phyloP scores from a whole-genome alignment of 2,113 vertebrate genomes.

The Orcinus orca region DNA sequence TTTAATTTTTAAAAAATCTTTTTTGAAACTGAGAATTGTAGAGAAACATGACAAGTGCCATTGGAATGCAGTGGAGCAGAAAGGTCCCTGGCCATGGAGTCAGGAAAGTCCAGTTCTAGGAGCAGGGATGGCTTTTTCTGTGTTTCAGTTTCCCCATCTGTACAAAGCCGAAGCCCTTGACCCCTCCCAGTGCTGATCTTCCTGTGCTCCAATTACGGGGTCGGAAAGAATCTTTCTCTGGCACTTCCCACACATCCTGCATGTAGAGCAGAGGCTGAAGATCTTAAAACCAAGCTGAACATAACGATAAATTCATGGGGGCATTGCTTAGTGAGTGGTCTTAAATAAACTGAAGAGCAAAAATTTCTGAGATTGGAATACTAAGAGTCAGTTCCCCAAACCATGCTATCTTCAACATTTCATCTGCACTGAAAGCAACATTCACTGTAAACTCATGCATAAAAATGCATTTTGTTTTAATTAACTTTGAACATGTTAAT shows the following conservation, averaged over 20 bases:
- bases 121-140: fast-evolving
- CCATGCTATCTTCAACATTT: not conserved
- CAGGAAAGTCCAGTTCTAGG: not conserved
- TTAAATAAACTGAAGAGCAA: not conserved
- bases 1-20: not conserved
- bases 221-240: not conserved
- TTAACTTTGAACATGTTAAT: not conserved
- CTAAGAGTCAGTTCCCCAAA: not conserved
- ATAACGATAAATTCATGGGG: not conserved
- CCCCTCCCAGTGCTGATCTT: not conserved
- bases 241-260: not conserved
- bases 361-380: not conserved
- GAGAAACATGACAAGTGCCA: not conserved
- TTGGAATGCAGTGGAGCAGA: not conserved
- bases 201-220: fast-evolving
- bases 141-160: not conserved
- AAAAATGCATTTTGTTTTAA: slow-evolving; percentile 13
- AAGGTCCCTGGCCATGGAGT: not conserved
- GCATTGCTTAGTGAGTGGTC: not conserved
- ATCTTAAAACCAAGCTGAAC: not conserved
- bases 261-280: not conserved
- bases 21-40: not conserved
- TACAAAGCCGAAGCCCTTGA: not conserved
- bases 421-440: not conserved
- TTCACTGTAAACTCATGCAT: not conserved